Percentiles rank a stretch among this genome's conserved stretches.
phyloP scores from a whole-genome alignment of 2,888 invertebrate genomes.

The Drosophila eohydei region DNA sequence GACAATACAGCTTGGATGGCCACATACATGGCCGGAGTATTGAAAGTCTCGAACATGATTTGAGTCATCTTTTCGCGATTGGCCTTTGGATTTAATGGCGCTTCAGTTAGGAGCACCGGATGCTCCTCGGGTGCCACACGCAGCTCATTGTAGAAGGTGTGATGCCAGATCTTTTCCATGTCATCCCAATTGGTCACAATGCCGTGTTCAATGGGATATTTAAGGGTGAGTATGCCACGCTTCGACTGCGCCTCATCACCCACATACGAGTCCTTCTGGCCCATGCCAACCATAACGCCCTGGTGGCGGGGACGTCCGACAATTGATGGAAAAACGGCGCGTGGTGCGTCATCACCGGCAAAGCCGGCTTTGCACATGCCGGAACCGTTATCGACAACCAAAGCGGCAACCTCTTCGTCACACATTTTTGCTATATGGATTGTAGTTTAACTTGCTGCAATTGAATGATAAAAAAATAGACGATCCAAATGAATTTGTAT shows the following conservation, averaged over 20 bases:
- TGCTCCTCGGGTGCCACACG: slow-evolving; percentile 97
- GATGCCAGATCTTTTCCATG: slow-evolving; percentile 99
- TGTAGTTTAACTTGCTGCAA: slow-evolving; percentile 65
- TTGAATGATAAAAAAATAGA: slow-evolving; percentile 19
- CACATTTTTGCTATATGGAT: slow-evolving; percentile 88
- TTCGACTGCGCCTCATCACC: slow-evolving; percentile 95
- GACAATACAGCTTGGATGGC: slow-evolving; percentile 97
- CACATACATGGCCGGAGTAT: slow-evolving; percentile 96
- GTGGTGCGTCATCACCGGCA: slow-evolving; percentile 95
- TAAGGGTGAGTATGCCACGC: slow-evolving; percentile 95
- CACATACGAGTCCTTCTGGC: slow-evolving; percentile 95
- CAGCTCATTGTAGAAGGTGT: slow-evolving; percentile 99
- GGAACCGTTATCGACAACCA: slow-evolving; percentile 96
- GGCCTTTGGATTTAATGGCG: slow-evolving; percentile 95
- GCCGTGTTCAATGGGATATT: slow-evolving; percentile 98
- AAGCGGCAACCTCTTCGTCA: slow-evolving; percentile 98
- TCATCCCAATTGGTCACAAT: slow-evolving; percentile 99
- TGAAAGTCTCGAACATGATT: slow-evolving; percentile 97
- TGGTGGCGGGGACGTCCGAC: slow-evolving; percentile 96
- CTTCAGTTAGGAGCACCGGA: slow-evolving; percentile 94
- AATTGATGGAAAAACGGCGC: slow-evolving; percentile 95
- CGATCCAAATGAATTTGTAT: slow-evolving; percentile 29
- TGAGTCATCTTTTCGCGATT: slow-evolving; percentile 96
- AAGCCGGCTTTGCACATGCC: slow-evolving; percentile 98
- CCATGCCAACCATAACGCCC: slow-evolving; percentile 97